Evolutionary conservation across 2,888 invertebrate genomes (phyloP).

Genomic region (Trypoxylon attenuatum): DNA sequence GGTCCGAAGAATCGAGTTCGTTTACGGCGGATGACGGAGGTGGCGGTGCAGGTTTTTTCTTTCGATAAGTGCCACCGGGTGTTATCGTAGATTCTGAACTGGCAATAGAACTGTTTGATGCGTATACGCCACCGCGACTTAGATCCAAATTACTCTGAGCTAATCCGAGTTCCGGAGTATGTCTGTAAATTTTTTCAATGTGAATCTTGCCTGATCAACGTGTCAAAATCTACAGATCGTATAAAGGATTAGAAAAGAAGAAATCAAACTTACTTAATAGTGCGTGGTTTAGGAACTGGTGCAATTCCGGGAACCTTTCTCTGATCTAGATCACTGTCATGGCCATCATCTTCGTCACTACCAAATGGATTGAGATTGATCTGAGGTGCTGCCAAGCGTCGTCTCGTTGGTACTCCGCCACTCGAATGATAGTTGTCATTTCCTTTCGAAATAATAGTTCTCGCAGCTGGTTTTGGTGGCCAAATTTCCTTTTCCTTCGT

Average conservation of each 20-base stretch:
- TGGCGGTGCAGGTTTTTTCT: conserved; percentile 83
- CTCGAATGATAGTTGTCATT: conserved; percentile 28
- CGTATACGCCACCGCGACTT: conserved; percentile 63
- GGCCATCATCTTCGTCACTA: conserved; percentile 83
- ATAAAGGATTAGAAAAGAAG: neutral
- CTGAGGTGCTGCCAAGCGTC: conserved; percentile 76
- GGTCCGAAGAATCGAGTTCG: conserved; percentile 42
- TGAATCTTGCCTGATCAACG: too few species aligned
- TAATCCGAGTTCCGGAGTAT: conserved; percentile 68
- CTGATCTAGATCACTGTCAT: conserved; percentile 66
- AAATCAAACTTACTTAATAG: conserved; percentile 67
- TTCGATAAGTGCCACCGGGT: conserved; percentile 76
- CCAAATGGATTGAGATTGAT: conserved; percentile 83
- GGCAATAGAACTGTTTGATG: conserved; percentile 74
- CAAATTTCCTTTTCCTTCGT: conserved; percentile 7
- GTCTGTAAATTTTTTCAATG: too few species aligned
- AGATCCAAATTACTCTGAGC: conserved; percentile 64
- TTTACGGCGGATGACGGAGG: conserved; percentile 77
- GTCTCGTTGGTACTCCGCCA: conserved; percentile 48
- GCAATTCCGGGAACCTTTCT: conserved; percentile 50
- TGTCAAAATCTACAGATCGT: neutral
- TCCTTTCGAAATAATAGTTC: conserved; percentile 54
- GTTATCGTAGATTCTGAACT: conserved; percentile 72
- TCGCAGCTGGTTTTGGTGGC: conserved; percentile 72
- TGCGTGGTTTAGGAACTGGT: conserved; percentile 74